Base-by-base conservation (phyloP, 1,140 invertebrate species). In the Penaeus japonicus region DNA sequence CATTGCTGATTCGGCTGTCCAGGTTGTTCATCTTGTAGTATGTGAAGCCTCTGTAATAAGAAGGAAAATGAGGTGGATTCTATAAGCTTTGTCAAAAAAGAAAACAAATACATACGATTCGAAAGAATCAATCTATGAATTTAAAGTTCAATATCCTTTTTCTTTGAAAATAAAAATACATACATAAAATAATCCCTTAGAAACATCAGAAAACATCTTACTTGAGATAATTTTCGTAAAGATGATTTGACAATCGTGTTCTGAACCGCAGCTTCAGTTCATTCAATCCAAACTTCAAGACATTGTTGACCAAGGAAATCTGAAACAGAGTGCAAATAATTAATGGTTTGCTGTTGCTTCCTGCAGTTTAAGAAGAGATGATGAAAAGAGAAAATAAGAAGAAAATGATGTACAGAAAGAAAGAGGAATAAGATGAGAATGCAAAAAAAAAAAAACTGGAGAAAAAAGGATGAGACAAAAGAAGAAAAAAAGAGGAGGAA, bases 1-100 rank as follows among this genome's bases (percentile, higher is more conserved):
- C 96, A 94, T 99, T 99, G 7, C 97, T 95, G 93, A 99, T 98
- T 92, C 97, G 93, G 91, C 96, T 98, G 92, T 99, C 98, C 91
- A 99, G 93, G 93, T 99, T 99, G 87, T 95, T 96, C 95, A 99
- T 98, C 94, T 98, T 97, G 93, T 99, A 99, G 93, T 98, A 99
- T 2, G 98, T 99, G 92, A 98, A 98, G 73, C 96, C 96, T 91
- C 96, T 97, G 93, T n/a, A 94, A 94, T 91, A 91, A 90, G 86
- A 91, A 91, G 65, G 65, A 73, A 47, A 47, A 7, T 47, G 47
- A 7, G 15, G 47, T 47, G 47, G 47, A 12, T 47, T 12, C 47
- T 47, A 12, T 47, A 15, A 47, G 47, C 47, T 12, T 47, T 12
- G 1, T 18, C 24, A 57, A 32, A 77, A n/a, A 78, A 39, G 12